phyloP scores from a whole-genome alignment of 2,113 vertebrate genomes.

The Romanogobio albipinnatus region DNA sequence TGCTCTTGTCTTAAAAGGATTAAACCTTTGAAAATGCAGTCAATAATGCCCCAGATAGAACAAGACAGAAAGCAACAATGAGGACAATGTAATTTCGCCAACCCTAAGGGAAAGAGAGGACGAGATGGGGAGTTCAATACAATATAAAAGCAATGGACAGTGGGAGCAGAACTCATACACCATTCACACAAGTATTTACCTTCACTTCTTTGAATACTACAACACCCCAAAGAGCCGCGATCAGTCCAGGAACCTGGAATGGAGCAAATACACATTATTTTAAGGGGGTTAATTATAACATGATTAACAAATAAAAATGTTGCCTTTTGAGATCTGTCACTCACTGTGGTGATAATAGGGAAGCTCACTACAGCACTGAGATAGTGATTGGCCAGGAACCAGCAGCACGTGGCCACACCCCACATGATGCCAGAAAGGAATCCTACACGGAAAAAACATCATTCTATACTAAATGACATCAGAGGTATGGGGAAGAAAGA shows the following conservation, averaged over 20 bases:
- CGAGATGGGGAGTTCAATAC: neutral
- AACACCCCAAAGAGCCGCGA: conserved; percentile 59
- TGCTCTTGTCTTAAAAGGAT: conserved; percentile 38
- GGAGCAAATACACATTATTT: neutral
- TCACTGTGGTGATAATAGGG: conserved; percentile 87
- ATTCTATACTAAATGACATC: neutral
- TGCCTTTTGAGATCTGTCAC: conserved; percentile 46
- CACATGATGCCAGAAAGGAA: conserved; percentile 84
- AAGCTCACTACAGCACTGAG: conserved; percentile 86
- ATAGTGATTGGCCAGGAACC: conserved; percentile 85
- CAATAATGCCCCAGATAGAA: conserved; percentile 78
- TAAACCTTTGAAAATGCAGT: conserved; percentile 82
- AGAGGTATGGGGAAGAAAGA: neutral
- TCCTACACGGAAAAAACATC: conserved; percentile 67
- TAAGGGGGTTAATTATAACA: too few relatives aligned
- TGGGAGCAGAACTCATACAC: neutral
- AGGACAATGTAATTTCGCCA: conserved; percentile 77
- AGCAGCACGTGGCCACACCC: conserved; percentile 84
- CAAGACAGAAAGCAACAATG: conserved; percentile 74
- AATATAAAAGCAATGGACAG: neutral
- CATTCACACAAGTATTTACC: conserved; percentile 30
- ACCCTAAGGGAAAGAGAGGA: conserved; percentile 71
- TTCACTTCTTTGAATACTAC: conserved; percentile 61
- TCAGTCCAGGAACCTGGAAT: conserved; percentile 56
- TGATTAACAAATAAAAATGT: neutral